Evolutionary conservation across 2,888 invertebrate genomes (phyloP).

Genomic region (Xestobium rufovillosum): DNA sequence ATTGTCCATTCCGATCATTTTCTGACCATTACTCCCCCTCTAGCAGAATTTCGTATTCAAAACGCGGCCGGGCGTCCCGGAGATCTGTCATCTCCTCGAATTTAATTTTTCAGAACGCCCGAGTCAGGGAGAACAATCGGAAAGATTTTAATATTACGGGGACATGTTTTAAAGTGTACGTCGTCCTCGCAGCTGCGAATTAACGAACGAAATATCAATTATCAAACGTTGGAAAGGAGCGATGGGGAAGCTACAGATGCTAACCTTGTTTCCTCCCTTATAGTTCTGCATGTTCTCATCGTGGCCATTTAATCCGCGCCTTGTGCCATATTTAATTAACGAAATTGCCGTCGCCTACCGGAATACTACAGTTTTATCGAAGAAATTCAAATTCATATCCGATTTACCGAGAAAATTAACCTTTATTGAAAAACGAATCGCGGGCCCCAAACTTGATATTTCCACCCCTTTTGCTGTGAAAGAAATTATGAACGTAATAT

Average conservation of each 20-base stretch:
- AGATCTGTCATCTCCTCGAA: constrained; percentile 31
- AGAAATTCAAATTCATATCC: no score
- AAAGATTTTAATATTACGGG: constrained; percentile 32
- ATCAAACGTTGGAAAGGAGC: constrained; percentile 33
- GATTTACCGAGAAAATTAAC: no score
- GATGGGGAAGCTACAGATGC: constrained; percentile 24
- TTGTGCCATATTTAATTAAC: no score
- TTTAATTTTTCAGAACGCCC: constrained; percentile 30
- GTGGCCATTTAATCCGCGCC: no score
- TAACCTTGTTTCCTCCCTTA: no score
- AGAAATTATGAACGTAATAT: no score
- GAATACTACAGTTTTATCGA: no score
- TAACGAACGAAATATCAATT: constrained; percentile 40
- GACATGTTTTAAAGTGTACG: constrained; percentile 28
- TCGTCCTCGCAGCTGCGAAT: constrained; percentile 34
- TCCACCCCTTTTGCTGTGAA: no score
- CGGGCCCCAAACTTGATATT: no score
- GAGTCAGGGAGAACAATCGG: constrained; percentile 13
- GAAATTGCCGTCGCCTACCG: no score
- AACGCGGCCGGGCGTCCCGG: constrained; percentile 28
- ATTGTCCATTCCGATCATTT: constrained; percentile 30
- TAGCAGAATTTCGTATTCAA: constrained; percentile 34
- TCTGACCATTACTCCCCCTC: constrained; percentile 20
- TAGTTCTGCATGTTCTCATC: no score
- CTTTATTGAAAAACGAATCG: no score